Evolutionary conservation across 2,888 invertebrate genomes (phyloP).

Genomic region (Campoletis raptor): DNA sequence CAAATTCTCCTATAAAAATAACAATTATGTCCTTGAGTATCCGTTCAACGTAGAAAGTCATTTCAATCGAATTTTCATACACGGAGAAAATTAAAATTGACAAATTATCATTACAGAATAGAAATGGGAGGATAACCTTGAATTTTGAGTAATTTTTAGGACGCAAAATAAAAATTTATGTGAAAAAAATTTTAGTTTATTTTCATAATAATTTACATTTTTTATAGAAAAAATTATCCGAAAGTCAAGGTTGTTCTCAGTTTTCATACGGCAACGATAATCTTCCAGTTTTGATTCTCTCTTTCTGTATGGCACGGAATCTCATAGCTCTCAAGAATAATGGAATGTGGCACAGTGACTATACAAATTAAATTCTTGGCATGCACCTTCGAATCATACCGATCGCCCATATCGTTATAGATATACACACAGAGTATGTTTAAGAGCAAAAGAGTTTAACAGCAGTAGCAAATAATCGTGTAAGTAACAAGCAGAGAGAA

Average conservation of each 20-base stretch:
- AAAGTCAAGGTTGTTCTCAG: no score
- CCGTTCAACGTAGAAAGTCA: not conserved
- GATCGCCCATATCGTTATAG: not conserved
- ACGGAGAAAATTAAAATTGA: no score
- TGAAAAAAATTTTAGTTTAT: no score
- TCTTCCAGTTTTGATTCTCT: no score
- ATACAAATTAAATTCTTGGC: conserved; percentile 45
- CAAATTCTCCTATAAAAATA: not conserved
- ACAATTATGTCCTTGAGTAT: not conserved
- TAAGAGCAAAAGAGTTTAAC: conserved; percentile 25
- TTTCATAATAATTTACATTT: no score
- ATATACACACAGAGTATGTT: not conserved
- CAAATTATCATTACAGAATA: no score
- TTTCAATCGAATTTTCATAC: not conserved
- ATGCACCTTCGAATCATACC: conserved; percentile 29
- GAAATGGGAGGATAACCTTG: no score
- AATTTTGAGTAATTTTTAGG: no score
- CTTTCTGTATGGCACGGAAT: not conserved
- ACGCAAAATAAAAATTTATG: no score
- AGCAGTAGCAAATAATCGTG: conserved; percentile 24
- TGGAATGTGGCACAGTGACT: conserved; percentile 54
- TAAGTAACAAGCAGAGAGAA: conserved; percentile 55
- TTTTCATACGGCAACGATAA: no score
- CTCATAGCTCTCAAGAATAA: conserved; percentile 24
- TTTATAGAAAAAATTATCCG: no score